A percentile compares a stretch with the other conserved stretches of the same genome.
Evolutionary conservation across 1,140 invertebrate genomes (phyloP).

Genomic region (Telenomus remus): DNA sequence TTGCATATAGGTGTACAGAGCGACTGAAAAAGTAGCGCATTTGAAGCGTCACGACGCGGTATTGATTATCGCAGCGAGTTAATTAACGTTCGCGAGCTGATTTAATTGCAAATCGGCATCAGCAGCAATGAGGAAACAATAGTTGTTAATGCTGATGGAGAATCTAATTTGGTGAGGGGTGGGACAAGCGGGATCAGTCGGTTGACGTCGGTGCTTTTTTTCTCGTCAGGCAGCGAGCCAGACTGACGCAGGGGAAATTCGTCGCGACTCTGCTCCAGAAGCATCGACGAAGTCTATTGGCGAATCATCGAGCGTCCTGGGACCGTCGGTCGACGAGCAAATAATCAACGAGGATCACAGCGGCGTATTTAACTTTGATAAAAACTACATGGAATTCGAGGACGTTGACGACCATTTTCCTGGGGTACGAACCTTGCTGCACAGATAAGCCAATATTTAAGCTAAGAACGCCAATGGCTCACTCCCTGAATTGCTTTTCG

Average conservation of each 20-base stretch:
- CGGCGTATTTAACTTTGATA: constrained; percentile 27
- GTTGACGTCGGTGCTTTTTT: constrained; percentile 11
- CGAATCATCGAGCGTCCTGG: constrained; percentile 23
- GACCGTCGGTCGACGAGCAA: constrained; percentile 30
- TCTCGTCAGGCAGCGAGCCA: constrained; percentile 26
- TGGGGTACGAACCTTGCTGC: constrained; percentile 29
- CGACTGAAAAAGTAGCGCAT: too few species aligned
- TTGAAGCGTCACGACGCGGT: too few species aligned
- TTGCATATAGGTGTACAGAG: too few species aligned
- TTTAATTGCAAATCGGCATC: constrained; percentile 31
- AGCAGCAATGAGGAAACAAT: constrained; percentile 38
- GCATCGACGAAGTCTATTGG: constrained; percentile 33
- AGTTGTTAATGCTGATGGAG: constrained; percentile 47
- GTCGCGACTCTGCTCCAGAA: constrained; percentile 29
- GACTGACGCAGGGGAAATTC: constrained; percentile 48
- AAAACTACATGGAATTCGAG: constrained; percentile 34
- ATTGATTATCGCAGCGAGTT: constrained; percentile 16
- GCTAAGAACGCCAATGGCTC: neutral
- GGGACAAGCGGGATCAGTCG: neutral
- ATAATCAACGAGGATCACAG: constrained; percentile 41
- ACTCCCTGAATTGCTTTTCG: neutral
- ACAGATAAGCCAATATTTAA: constrained; percentile 31
- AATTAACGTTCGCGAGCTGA: constrained; percentile 31
- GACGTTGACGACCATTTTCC: constrained; percentile 21
- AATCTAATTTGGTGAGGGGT: constrained; percentile 41